Conservation (phyloP, 2,797 vertebrate genomes). For the Sebastes cheni region DNA sequence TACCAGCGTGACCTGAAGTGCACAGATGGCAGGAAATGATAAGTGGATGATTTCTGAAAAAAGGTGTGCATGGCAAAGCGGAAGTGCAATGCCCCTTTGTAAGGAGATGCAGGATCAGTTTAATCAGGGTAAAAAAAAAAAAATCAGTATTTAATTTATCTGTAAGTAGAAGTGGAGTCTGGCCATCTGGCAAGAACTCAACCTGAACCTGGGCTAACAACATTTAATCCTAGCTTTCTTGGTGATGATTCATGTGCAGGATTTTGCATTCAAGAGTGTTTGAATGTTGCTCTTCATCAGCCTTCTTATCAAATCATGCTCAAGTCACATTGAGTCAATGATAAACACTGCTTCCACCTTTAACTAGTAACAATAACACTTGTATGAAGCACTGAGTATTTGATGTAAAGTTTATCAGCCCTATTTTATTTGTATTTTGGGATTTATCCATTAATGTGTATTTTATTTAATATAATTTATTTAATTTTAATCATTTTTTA, state of each 20-base stretch:
- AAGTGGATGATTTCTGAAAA: constrained; percentile 29
- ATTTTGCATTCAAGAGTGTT: neutral
- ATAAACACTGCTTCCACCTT: constrained; percentile 15
- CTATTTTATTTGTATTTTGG: no score
- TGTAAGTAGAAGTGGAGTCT: neutral
- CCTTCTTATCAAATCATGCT: constrained; percentile 1
- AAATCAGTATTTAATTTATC: neutral
- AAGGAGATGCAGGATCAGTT: neutral
- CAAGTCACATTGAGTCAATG: neutral
- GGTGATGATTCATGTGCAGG: neutral
- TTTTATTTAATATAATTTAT: no score
- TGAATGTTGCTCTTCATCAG: neutral
- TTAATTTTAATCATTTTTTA: no score
- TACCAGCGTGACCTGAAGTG: constrained; percentile 40
- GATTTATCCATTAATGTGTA: no score
- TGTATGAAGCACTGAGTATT: no score
- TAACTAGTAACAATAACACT: neutral
- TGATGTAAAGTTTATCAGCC: no score
- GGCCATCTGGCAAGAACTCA: neutral
- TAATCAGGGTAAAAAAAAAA: neutral
- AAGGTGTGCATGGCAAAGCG: neutral
- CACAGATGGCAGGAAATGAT: constrained; percentile 31
- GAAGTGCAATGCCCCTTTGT: neutral
- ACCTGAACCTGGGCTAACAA: neutral
- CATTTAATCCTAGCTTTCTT: neutral